Percentiles rank a stretch among this genome's conserved stretches.
phyloP scores from a whole-genome alignment of 2,888 invertebrate species.

The Eupithecia exiguata region DNA sequence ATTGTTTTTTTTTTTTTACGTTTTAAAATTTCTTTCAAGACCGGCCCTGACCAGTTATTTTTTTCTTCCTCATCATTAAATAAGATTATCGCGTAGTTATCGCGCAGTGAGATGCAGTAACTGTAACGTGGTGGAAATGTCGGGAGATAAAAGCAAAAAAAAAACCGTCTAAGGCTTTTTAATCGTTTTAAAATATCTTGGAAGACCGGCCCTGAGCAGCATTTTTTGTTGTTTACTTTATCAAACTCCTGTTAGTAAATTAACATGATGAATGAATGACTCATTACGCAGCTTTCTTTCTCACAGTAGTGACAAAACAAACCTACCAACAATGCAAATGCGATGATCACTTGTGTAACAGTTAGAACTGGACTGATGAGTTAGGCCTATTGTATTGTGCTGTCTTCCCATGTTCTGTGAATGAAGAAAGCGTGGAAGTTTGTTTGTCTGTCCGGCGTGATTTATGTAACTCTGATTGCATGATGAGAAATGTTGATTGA shows the following conservation, averaged over 20 bases:
- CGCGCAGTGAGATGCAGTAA: too few species aligned
- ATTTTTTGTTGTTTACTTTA: not conserved
- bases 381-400: conserved; percentile 40
- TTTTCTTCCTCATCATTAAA: too few species aligned
- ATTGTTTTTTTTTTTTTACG: too few species aligned
- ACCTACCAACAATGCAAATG: conserved; percentile 13
- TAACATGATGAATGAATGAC: not conserved
- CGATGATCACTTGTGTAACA: conserved; percentile 29
- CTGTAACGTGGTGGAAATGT: not conserved
- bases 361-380: conserved; percentile 30
- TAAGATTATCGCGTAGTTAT: not conserved
- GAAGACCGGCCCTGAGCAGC: not conserved
- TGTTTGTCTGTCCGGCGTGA: conserved; percentile 38
- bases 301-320: conserved; percentile 10
- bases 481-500: conserved; percentile 21
- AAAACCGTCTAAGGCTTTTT: too few species aligned
- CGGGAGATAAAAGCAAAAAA: not conserved
- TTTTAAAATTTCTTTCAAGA: too few species aligned
- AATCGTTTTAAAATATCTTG: not conserved
- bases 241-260: not conserved
- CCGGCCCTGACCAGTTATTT: too few species aligned
- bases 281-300: conserved; percentile 19
- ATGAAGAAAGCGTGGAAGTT: conserved; percentile 48
- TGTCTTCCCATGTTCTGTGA: conserved; percentile 46
- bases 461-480: conserved; percentile 40